Evolutionary conservation across 2,797 vertebrate genomes (phyloP).

Genomic region (Xenopus petersii): DNA sequence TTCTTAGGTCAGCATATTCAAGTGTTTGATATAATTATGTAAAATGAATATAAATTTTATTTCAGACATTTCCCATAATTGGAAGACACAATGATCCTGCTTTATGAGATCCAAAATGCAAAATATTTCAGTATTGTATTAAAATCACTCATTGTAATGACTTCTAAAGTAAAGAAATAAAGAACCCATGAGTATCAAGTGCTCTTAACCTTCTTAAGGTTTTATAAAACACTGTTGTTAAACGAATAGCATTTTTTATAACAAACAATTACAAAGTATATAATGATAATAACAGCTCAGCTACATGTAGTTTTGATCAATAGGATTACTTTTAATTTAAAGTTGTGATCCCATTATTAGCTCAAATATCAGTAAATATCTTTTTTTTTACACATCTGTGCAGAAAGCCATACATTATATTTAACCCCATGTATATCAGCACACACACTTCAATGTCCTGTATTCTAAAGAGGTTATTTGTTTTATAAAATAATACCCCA

Average conservation of each 20-base stretch:
- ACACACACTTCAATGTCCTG: too few relatives aligned
- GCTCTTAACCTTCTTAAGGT: neutral
- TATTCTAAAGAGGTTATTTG: too few relatives aligned
- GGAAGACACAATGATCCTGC: neutral
- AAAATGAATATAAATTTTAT: slow-evolving; percentile 11
- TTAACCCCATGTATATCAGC: too few relatives aligned
- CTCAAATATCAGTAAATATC: too few relatives aligned
- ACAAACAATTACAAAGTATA: neutral
- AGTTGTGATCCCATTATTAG: too few relatives aligned
- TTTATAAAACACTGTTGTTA: neutral
- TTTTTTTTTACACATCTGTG: too few relatives aligned
- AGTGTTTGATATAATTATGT: slow-evolving; percentile 22
- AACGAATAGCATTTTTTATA: neutral
- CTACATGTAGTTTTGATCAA: too few relatives aligned
- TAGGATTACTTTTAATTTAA: too few relatives aligned
- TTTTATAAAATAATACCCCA: too few relatives aligned
- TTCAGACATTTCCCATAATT: slow-evolving; percentile 34
- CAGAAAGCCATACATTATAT: too few relatives aligned
- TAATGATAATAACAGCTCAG: too few relatives aligned
- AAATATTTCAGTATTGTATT: neutral
- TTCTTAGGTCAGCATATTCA: slow-evolving; percentile 27
- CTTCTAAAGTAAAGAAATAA: slow-evolving; percentile 6
- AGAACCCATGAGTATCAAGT: neutral
- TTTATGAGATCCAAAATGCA: neutral
- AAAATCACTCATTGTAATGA: neutral